phyloP scores from a whole-genome alignment of 2,797 vertebrate genomes.

The Manis crassicaudata region DNA sequence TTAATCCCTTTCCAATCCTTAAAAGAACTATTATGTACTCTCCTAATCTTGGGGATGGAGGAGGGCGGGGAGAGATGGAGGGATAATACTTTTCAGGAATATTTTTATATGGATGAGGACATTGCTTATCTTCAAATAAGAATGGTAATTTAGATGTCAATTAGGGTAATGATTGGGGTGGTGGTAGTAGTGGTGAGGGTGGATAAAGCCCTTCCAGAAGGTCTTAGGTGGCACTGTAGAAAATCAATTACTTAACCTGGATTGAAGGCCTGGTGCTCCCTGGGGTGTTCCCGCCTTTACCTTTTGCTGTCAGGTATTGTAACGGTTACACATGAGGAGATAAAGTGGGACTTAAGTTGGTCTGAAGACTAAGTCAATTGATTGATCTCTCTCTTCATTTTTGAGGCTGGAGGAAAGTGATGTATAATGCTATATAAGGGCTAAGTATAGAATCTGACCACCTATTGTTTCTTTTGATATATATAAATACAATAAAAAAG shows the following conservation, averaged over 20 bases:
- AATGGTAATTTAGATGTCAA: neutral
- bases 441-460: neutral
- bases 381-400: neutral
- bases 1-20: neutral
- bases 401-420: neutral
- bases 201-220: neutral
- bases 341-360: neutral
- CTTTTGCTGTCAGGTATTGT: neutral
- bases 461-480: neutral
- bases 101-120: neutral
- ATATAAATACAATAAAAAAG: neutral
- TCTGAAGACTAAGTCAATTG: neutral
- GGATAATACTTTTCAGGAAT: neutral
- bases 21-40: neutral
- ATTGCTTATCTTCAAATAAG: neutral
- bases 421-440: neutral
- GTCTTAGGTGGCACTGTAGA: constrained; percentile 3
- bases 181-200: neutral
- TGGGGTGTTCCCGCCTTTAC: neutral
- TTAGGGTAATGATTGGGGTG: neutral
- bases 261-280: neutral
- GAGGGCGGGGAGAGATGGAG: neutral
- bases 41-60: neutral
- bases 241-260: neutral
- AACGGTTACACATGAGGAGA: neutral